Conservation (phyloP, 2,888 invertebrate genomes). For the Hirtodrosophila alboralis region DNA sequence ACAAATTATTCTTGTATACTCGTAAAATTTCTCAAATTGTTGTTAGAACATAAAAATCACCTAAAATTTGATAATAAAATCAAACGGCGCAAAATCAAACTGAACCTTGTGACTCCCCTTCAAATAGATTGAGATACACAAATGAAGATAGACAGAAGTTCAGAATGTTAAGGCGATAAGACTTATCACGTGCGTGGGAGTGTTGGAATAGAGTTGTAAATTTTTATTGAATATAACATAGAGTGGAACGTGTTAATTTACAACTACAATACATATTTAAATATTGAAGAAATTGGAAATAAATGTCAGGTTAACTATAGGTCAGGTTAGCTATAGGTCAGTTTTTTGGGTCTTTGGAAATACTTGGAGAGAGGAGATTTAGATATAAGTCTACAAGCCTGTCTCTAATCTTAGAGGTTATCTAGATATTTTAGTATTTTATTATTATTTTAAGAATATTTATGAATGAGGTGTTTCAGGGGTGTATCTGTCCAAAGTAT, state of each 20-base stretch:
- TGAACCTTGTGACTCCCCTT: conserved; percentile 21
- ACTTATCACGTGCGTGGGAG: conserved; percentile 47
- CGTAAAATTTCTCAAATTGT: conserved; percentile 69
- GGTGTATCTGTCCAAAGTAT: no score
- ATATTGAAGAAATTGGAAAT: no score
- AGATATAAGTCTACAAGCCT: no score
- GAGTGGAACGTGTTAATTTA: conserved; percentile 1
- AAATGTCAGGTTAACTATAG: no score
- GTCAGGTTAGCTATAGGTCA: no score
- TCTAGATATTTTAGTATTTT: no score
- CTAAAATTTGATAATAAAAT: conserved; percentile 71
- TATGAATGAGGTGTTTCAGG: no score
- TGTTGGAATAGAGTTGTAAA: conserved; percentile 28
- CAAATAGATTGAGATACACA: conserved; percentile 21
- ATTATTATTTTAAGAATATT: no score
- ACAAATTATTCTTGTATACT: conserved; percentile 38
- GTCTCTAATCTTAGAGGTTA: no score
- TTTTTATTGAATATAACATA: background rate
- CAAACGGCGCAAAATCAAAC: conserved; percentile 54
- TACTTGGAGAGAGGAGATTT: no score
- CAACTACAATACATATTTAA: no score
- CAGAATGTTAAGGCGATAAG: conserved; percentile 24
- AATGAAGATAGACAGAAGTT: background rate
- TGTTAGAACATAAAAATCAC: conserved; percentile 79
- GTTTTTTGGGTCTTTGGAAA: no score